phyloP scores from a whole-genome alignment of 2,113 vertebrate species.

The Sebastes fasciatus region DNA sequence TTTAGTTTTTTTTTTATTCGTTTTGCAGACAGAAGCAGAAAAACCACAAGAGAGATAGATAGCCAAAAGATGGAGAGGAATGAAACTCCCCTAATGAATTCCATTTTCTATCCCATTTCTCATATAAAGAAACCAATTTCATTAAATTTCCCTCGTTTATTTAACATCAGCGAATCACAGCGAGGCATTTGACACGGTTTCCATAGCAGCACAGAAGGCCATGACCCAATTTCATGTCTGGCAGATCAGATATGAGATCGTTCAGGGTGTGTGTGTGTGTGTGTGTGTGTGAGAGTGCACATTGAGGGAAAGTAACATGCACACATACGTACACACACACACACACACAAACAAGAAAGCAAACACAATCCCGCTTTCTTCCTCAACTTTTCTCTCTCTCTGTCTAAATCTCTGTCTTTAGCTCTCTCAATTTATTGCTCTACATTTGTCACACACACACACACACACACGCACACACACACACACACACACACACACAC shows the following conservation, averaged over 20 bases:
- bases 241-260: constrained; percentile 66
- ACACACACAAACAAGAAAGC: background rate
- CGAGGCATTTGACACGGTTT: constrained; percentile 65
- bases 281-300: constrained; percentile 20
- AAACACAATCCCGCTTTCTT: background rate
- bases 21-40: constrained; percentile 25
- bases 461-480: too few relatives aligned
- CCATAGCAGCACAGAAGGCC: constrained; percentile 66
- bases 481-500: too few relatives aligned
- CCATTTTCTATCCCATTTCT: constrained; percentile 62
- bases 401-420: constrained; percentile 1
- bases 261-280: constrained; percentile 10
- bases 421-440: background rate
- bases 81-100: constrained; percentile 57
- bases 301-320: background rate
- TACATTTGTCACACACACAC: background rate
- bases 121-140: constrained; percentile 67
- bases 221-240: constrained; percentile 71
- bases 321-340: background rate
- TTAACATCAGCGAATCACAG: constrained; percentile 59
- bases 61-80: constrained; percentile 13
- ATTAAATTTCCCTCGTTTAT: constrained; percentile 67
- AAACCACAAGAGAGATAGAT: background rate
- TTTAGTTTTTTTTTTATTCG: background rate
- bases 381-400: background rate